Base-by-base conservation (phyloP, 2,797 vertebrate species). In the Gambusia yucatana region DNA sequence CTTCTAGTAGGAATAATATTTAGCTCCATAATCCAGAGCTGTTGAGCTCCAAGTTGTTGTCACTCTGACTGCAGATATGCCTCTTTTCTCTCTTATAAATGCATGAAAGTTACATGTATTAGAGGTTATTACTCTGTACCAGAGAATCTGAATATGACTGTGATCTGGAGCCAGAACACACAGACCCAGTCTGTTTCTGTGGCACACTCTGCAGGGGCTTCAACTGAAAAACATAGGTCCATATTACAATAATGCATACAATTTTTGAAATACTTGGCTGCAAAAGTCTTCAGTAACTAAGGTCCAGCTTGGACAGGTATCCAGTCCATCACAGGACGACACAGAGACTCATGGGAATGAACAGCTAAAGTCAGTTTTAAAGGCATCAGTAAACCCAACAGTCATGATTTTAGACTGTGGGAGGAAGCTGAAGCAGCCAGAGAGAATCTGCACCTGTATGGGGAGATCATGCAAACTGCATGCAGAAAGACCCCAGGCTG, bases 1-100 rank as follows among this genome's bases (percentile, higher is more conserved):
- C 80, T 92, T 88, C 81, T 79, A 78, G 82, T 73, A 87, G 83
- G 82, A 92, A 90, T 80, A 90, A 86, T 73, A 83, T 91, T 90
- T 90, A 84, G 86, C 86, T 90, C 77, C 81, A 81, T 92, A 36
- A 87, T 88, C 88, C 73, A 81, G 77, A 84, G 79, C 82, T 77
- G 83, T 80, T 74, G 76, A 72, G 81, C 82, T 92, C 85, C 82
- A 79, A 91, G 91, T 89, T 83, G 78, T 88, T 86, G 87, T 67
- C 85, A 72, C 61, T 0, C 63, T 63, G 61, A 76, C 79, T 93
- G 89, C 90, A 94, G 90, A 91, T 93, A 89, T 86, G 84, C 87
- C 82, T 85, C 83, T 83, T 88, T 86, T 77, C 77, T 83, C 77
- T 78, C 52, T 82, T 57, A 70, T 90, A 61, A 92, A 90, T 86